These are phyloP conservation scores for Callospermophilus lateralis DNA, from an alignment of 2,113 vertebrate species.

Conservation along the genomic window DNA sequence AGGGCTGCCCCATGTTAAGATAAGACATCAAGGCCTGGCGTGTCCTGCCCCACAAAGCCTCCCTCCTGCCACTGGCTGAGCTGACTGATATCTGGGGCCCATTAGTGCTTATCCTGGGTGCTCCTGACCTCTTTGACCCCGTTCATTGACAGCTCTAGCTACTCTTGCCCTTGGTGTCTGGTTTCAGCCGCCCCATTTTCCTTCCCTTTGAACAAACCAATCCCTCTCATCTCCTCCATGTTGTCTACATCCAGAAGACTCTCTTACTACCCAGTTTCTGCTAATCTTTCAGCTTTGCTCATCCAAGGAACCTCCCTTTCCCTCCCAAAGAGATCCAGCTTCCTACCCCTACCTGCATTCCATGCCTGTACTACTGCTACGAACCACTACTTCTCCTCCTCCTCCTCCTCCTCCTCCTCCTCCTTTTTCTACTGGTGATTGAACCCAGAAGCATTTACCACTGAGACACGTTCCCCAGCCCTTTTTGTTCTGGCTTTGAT, in stretches of 20 bases:
- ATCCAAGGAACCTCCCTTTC: background rate
- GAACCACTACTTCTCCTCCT: too few species aligned
- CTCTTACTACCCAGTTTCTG: too few species aligned
- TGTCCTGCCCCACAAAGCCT: background rate
- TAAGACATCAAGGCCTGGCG: background rate
- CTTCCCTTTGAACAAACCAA: background rate
- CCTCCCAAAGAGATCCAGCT: background rate
- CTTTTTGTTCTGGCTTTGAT: too few species aligned
- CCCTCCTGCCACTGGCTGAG: background rate
- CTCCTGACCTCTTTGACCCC: background rate
- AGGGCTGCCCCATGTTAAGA: background rate
- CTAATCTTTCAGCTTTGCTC: background rate
- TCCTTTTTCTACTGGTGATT: too few species aligned
- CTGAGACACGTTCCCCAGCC: too few species aligned
- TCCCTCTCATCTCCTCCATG: too few species aligned
- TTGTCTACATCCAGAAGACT: background rate
- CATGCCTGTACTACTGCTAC: background rate
- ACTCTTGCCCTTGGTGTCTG: background rate
- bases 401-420: too few species aligned
- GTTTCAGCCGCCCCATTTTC: too few species aligned
- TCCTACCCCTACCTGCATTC: background rate
- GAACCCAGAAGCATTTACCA: too few species aligned
- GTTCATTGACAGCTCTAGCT: background rate
- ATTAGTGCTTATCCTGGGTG: too few species aligned
- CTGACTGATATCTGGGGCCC: too few species aligned